phyloP scores from a whole-genome alignment of 1,140 invertebrate genomes.

The Drosophila obscura region DNA sequence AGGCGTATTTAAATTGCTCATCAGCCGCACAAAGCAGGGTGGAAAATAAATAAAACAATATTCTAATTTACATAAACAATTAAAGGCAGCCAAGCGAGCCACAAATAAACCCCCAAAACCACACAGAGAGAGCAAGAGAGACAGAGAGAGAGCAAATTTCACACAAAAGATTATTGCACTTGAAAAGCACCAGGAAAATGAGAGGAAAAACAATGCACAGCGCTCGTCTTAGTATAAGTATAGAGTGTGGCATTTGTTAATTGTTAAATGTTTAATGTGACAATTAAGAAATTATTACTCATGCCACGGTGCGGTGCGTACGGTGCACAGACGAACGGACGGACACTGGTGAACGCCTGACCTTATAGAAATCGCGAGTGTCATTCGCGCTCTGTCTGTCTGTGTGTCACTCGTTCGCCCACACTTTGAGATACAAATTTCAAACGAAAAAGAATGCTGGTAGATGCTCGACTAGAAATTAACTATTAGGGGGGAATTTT shows the following conservation, averaged over 20 bases:
- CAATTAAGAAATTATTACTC: conserved; percentile 75
- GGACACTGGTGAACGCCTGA: conserved; percentile 73
- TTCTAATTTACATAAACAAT: conserved; percentile 80
- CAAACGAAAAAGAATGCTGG: conserved; percentile 12
- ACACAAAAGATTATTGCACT: conserved; percentile 40
- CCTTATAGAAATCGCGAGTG: conserved; percentile 45
- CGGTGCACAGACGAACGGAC: no score
- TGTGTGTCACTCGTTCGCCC: conserved; percentile 45
- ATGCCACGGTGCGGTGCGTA: conserved; percentile 27
- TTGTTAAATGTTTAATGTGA: conserved; percentile 68
- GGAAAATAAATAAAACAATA: conserved; percentile 43
- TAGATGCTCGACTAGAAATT: no score
- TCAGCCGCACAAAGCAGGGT: conserved; percentile 18
- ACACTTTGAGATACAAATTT: conserved; percentile 32
- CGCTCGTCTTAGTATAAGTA: not conserved
- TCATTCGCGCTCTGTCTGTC: conserved; percentile 12
- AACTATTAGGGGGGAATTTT: no score
- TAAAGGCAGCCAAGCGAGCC: conserved; percentile 53
- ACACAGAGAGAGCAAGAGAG: not conserved
- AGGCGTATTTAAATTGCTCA: conserved; percentile 66
- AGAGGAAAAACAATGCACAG: conserved; percentile 2
- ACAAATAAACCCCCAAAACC: conserved; percentile 26
- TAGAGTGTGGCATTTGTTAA: conserved; percentile 44
- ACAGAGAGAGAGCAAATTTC: conserved; percentile 13
- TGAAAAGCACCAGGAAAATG: conserved; percentile 12